phyloP scores from a whole-genome alignment of 2,113 vertebrate species.

The Phaethon lepturus region DNA sequence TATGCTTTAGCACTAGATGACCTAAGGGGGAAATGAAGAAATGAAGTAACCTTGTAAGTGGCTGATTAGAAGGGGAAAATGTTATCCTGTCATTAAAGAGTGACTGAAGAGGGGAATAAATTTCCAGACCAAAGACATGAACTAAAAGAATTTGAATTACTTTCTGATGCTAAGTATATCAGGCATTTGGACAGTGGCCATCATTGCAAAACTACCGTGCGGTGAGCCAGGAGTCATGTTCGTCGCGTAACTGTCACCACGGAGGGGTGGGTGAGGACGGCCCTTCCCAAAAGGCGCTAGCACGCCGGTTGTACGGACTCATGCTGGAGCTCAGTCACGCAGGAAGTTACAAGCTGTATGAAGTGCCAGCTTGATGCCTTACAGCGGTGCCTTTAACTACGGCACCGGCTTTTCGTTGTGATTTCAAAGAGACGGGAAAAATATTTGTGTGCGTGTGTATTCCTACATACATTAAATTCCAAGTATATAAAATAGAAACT shows the following conservation, averaged over 20 bases:
- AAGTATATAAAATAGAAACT: not conserved
- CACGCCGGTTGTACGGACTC: fast-evolving
- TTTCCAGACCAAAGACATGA: constrained; percentile 3
- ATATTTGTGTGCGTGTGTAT: not conserved
- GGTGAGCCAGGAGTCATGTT: not conserved
- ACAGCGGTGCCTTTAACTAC: not conserved
- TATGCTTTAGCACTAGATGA: not conserved
- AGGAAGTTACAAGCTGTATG: not conserved
- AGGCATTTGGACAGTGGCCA: constrained; percentile 37
- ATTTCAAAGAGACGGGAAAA: not conserved
- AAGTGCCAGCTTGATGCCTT: not conserved
- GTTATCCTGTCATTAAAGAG: not conserved
- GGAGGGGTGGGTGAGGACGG: not conserved
- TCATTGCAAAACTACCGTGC: not conserved
- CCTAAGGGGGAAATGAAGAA: not conserved
- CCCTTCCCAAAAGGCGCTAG: not conserved
- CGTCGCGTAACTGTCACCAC: fast-evolving
- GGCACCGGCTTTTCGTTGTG: not conserved
- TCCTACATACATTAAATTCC: not conserved
- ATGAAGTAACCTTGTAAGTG: constrained; percentile 1
- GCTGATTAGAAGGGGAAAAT: constrained; percentile 38
- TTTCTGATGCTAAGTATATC: constrained; percentile 37
- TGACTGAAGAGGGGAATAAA: constrained; percentile 1
- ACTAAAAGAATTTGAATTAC: constrained; percentile 29
- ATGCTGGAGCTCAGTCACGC: not conserved